These are phyloP conservation scores for Carposina sasakii DNA, from an alignment of 1,140 invertebrate species.

Conservation along the genomic window DNA sequence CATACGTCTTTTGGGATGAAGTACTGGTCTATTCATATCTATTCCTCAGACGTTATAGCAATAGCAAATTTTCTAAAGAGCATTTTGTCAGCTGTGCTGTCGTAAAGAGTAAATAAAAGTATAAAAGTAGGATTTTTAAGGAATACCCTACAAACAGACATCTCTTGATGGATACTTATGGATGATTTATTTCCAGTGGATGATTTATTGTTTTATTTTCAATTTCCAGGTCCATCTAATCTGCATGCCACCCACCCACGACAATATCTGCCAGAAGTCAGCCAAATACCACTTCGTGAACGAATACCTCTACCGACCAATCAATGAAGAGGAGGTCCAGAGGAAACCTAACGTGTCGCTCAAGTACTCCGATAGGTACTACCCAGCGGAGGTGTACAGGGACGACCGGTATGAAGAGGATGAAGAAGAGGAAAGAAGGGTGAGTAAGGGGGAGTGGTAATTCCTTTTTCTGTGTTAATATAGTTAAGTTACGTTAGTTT, in stretches of 20 bases:
- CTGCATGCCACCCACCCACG: conserved; percentile 91
- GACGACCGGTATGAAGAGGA: conserved; percentile 79
- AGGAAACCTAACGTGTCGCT: conserved; percentile 86
- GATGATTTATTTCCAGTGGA: no score
- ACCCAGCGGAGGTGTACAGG: conserved; percentile 82
- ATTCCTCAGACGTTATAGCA: no score
- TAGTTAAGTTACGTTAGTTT: no score
- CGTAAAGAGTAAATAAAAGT: no score
- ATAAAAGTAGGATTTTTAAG: no score
- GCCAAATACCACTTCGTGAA: conserved; percentile 94
- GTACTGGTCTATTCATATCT: no score
- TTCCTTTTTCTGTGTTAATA: not conserved
- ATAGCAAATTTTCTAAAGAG: no score
- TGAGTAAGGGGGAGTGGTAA: conserved; percentile 6
- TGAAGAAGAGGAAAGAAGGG: conserved; percentile 74
- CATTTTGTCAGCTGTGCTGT: no score
- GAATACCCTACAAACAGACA: no score
- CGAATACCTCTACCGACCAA: conserved; percentile 91
- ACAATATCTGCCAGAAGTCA: conserved; percentile 92
- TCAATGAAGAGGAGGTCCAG: conserved; percentile 86
- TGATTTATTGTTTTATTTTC: not conserved
- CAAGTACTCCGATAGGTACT: conserved; percentile 89
- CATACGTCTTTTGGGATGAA: no score
- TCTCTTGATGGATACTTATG: no score
- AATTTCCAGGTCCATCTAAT: conserved; percentile 85